Conservation (phyloP, 2,797 vertebrate species). For the Lacerta viridis region DNA sequence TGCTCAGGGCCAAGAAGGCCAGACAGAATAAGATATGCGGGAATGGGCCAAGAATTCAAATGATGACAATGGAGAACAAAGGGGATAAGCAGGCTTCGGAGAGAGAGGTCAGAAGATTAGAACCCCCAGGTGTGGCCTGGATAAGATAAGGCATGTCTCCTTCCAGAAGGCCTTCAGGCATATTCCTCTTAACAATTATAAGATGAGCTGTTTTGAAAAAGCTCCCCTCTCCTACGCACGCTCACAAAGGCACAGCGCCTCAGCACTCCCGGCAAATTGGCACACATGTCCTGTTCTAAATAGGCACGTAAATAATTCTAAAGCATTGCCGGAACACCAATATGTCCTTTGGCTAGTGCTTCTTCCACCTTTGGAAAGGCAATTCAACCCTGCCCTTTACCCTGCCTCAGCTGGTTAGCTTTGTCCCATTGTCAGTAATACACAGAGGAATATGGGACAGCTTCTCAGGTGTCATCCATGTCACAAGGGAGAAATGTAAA, state of each 20-base stretch:
- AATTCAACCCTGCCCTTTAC: not conserved
- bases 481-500: constrained; percentile 32
- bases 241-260: too few species aligned
- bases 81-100: not conserved
- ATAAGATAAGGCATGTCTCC: not conserved
- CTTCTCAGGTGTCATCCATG: not conserved
- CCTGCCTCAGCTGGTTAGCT: not conserved
- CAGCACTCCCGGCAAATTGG: not conserved
- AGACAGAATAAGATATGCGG: constrained; percentile 17
- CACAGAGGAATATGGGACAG: not conserved
- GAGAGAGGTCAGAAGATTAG: not conserved
- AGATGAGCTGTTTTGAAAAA: too few species aligned
- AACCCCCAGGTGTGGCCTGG: not conserved
- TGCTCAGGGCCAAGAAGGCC: not conserved
- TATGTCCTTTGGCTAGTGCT: not conserved
- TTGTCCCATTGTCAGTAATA: not conserved
- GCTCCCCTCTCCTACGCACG: too few species aligned
- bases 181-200: not conserved
- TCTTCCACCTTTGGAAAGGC: not conserved
- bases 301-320: not conserved
- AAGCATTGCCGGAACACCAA: not conserved
- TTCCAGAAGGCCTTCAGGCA: not conserved
- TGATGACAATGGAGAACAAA: not conserved
- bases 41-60: not conserved
- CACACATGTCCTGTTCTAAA: not conserved